A percentile compares a stretch with the other conserved stretches of the same genome.
These are phyloP conservation scores for Morpho helenor DNA, from an alignment of 2,888 invertebrate genomes.

Conservation along the genomic window DNA sequence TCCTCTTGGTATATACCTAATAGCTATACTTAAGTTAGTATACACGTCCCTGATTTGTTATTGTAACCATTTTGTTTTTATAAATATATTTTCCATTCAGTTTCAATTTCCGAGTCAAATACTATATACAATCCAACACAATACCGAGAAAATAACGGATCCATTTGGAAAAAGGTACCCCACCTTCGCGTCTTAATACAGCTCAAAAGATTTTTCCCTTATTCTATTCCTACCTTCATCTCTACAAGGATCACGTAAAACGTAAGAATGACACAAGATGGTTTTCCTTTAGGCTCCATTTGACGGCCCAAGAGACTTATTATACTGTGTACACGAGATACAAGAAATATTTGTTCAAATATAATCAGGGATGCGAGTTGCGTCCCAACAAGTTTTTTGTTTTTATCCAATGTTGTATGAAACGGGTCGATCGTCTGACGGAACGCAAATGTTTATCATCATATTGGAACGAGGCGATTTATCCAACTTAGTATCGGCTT, in stretches of 20 bases:
- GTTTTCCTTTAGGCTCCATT: constrained; percentile 72
- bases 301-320: constrained; percentile 73
- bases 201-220: constrained; percentile 68
- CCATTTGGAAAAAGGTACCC: constrained; percentile 59
- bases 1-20: too few relatives aligned
- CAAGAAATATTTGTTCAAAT: constrained; percentile 73
- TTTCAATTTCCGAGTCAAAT: constrained; percentile 58
- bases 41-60: constrained; percentile 10
- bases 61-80: constrained; percentile 7
- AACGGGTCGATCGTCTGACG: constrained; percentile 43
- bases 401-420: constrained; percentile 64
- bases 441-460: constrained; percentile 67
- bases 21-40: background rate
- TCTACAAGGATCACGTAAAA: constrained; percentile 64
- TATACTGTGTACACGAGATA: constrained; percentile 71
- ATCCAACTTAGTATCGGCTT: constrained; percentile 19
- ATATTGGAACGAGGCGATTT: constrained; percentile 54
- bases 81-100: constrained; percentile 41
- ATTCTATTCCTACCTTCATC: constrained; percentile 60
- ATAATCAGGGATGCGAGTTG: constrained; percentile 70
- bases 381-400: constrained; percentile 67
- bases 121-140: constrained; percentile 46
- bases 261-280: constrained; percentile 57
- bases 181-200: constrained; percentile 65
- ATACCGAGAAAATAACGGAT: constrained; percentile 60